Conservation (phyloP, 2,797 vertebrate species). For the Enteromius mattozi region DNA sequence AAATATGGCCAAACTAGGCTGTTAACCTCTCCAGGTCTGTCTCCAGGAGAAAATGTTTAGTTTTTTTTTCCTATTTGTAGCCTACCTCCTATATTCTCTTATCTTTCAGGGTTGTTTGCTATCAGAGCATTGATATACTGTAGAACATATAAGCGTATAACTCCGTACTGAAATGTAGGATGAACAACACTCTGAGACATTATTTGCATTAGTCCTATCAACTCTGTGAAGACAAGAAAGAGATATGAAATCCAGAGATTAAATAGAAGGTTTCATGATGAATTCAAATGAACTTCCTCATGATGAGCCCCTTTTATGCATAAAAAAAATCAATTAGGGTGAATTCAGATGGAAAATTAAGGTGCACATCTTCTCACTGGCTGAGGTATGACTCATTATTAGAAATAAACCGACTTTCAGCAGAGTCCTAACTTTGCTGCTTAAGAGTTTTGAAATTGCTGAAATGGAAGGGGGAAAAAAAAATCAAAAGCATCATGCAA, state of each 20-base stretch:
- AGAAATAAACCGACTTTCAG: slow-evolving; percentile 29
- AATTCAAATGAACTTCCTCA: slow-evolving; percentile 47
- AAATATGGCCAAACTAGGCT: slow-evolving; percentile 35
- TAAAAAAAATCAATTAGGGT: slow-evolving; percentile 52
- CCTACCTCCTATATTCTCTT: slow-evolving; percentile 8
- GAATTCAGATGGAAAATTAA: slow-evolving; percentile 58
- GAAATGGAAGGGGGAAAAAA: not conserved
- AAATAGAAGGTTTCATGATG: slow-evolving; percentile 42
- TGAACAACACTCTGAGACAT: not conserved
- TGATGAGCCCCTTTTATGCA: slow-evolving; percentile 23
- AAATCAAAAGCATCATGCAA: slow-evolving; percentile 10
- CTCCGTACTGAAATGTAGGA: not conserved
- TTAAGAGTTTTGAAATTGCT: slow-evolving; percentile 19
- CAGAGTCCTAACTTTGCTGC: slow-evolving; percentile 11
- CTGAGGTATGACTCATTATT: slow-evolving; percentile 5
- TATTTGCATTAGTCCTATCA: not conserved
- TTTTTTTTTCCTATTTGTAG: not conserved
- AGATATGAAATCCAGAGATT: slow-evolving; percentile 28
- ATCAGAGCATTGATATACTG: slow-evolving; percentile 9
- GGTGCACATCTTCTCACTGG: slow-evolving; percentile 7
- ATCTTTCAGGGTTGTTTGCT: slow-evolving; percentile 13
- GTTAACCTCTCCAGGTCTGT: slow-evolving; percentile 21
- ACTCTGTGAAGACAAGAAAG: slow-evolving; percentile 9
- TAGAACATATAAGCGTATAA: not conserved
- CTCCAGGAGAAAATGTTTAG: not conserved